Conservation (phyloP, 2,113 vertebrate species). For the Lontra canadensis region DNA sequence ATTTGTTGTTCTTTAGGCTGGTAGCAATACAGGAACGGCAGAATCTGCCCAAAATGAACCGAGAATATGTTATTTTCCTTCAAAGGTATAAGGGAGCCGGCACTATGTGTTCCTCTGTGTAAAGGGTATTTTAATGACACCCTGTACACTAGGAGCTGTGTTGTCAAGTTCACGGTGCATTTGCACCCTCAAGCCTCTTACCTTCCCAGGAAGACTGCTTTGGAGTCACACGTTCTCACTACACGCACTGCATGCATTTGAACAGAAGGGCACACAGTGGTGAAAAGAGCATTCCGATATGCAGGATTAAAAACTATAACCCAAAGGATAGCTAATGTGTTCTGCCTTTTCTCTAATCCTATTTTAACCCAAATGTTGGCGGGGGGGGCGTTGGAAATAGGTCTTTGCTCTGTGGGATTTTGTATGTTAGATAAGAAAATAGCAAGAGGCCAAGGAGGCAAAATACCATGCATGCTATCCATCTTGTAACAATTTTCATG, state of each 20-base stretch:
- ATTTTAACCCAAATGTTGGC: background rate
- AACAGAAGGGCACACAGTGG: background rate
- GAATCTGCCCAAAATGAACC: slow-evolving; percentile 69
- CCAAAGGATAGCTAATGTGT: background rate
- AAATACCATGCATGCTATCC: background rate
- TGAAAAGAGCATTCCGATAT: background rate
- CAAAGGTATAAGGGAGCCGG: background rate
- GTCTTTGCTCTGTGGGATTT: background rate
- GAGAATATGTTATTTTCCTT: background rate
- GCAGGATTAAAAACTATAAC: background rate
- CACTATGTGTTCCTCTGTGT: background rate
- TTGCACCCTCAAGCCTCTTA: background rate
- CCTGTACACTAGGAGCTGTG: background rate
- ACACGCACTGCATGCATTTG: background rate
- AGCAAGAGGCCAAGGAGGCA: background rate
- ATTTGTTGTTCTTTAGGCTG: slow-evolving; percentile 74
- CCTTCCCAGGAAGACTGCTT: background rate
- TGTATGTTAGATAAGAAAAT: background rate
- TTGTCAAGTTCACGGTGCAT: background rate
- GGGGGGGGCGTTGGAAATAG: background rate
- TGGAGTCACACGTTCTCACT: background rate
- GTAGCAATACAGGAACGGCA: slow-evolving; percentile 78
- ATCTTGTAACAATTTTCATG: background rate
- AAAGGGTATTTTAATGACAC: background rate
- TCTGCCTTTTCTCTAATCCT: background rate